Evolutionary conservation across 2,113 vertebrate species (phyloP).

Genomic region (Psittacula cyanocephala): DNA sequence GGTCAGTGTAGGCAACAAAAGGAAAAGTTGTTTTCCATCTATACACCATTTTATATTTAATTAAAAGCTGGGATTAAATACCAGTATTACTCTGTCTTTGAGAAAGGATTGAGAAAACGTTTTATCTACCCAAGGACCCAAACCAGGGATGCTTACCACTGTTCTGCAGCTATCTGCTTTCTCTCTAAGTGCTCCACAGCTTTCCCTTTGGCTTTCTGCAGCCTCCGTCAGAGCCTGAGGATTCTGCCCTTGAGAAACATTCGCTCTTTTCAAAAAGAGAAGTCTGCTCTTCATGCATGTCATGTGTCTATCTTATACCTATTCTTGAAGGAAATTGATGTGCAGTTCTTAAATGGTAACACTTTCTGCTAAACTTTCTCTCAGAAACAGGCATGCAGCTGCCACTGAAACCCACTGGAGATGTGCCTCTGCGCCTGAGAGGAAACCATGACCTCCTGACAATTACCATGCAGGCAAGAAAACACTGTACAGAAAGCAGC

Average conservation of each 20-base stretch:
- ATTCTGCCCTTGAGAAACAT: not conserved
- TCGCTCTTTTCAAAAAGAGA: not conserved
- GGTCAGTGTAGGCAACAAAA: not conserved
- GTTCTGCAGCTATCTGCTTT: not conserved
- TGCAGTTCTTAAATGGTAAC: not conserved
- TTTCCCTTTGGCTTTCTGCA: not conserved
- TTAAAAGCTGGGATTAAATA: not conserved
- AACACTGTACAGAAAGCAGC: not conserved
- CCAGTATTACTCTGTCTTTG: not conserved
- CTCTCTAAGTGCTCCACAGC: not conserved
- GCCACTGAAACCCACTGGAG: not conserved
- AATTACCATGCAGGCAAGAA: constrained; percentile 1
- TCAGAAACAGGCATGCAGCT: not conserved
- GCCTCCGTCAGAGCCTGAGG: not conserved
- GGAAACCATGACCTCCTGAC: not conserved
- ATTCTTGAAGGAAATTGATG: not conserved
- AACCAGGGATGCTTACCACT: not conserved
- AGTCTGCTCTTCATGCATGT: not conserved
- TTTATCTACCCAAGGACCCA: not conserved
- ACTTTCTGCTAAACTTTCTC: not conserved
- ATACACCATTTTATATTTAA: not conserved
- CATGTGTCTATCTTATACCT: not conserved
- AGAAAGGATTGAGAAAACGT: not conserved
- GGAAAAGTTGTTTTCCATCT: not conserved
- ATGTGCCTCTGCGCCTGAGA: not conserved